Percentiles rank a stretch among this genome's conserved stretches.
Conservation (phyloP, 2,888 invertebrate genomes). For the Anthrax anthrax region DNA sequence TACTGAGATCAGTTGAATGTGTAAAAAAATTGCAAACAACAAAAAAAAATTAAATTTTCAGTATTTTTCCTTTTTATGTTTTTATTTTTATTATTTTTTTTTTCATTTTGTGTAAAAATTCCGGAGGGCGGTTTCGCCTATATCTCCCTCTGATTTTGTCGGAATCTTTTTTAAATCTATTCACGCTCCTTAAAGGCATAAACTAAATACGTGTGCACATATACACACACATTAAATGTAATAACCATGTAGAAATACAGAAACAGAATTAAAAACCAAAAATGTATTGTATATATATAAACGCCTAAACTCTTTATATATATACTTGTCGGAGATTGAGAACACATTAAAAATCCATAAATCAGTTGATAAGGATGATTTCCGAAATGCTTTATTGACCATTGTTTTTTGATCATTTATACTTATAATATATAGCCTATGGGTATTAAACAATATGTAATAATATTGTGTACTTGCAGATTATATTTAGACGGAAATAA, state of each 20-base stretch:
- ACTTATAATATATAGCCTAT: not conserved
- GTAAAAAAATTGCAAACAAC: no score
- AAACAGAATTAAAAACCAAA: not conserved
- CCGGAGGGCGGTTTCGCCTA: constrained; percentile 10
- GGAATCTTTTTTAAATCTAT: constrained; percentile 13
- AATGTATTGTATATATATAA: not conserved
- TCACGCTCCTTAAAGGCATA: constrained; percentile 2
- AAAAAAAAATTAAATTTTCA: no score
- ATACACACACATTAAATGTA: no score
- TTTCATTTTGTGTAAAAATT: no score
- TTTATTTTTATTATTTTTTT: no score
- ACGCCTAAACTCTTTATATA: not conserved
- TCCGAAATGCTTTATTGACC: constrained; percentile 35
- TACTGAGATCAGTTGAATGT: no score
- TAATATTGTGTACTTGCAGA: no score
- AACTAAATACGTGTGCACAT: no score
- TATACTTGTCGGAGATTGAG: constrained; percentile 29
- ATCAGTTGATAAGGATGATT: constrained; percentile 37
- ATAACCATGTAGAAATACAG: no score
- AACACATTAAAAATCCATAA: constrained; percentile 37
- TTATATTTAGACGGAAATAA: not conserved
- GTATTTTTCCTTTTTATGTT: no score
- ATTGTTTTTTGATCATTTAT: constrained; percentile 21
- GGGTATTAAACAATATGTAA: not conserved
- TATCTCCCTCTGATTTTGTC: constrained; percentile 13